Evolutionary conservation across 2,113 vertebrate species (phyloP).

Genomic region (Strix aluco): DNA sequence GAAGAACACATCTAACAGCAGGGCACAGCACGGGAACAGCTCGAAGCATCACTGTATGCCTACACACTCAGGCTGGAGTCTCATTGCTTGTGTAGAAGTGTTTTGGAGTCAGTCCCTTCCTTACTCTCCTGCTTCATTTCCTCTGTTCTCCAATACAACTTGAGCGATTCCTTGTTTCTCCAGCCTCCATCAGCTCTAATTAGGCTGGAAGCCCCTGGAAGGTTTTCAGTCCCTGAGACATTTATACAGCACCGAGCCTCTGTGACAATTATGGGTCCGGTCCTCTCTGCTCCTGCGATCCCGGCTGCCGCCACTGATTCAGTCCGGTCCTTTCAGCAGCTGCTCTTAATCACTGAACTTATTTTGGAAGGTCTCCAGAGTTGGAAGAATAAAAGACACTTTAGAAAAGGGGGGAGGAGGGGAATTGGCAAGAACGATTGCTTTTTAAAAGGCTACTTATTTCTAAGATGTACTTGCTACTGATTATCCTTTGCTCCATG

Average conservation of each 20-base stretch:
- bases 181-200: background rate
- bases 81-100: background rate
- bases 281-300: background rate
- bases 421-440: background rate
- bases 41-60: accelerated
- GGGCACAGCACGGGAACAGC: background rate
- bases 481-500: slow-evolving; percentile 1
- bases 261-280: background rate
- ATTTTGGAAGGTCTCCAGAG: slow-evolving; percentile 25
- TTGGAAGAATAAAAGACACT: background rate
- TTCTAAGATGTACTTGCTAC: slow-evolving; percentile 17
- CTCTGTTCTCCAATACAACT: background rate
- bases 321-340: background rate
- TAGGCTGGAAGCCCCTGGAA: background rate
- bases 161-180: background rate
- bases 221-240: background rate
- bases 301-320: background rate
- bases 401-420: background rate
- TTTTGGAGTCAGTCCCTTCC: background rate
- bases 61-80: background rate
- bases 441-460: background rate
- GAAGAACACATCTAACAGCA: background rate
- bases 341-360: background rate
- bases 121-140: background rate
- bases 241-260: background rate